A percentile compares a stretch with the other conserved stretches of the same genome.
These are phyloP conservation scores for Anas platyrhynchos DNA, from an alignment of 2,113 vertebrate genomes.

Conservation along the genomic window DNA sequence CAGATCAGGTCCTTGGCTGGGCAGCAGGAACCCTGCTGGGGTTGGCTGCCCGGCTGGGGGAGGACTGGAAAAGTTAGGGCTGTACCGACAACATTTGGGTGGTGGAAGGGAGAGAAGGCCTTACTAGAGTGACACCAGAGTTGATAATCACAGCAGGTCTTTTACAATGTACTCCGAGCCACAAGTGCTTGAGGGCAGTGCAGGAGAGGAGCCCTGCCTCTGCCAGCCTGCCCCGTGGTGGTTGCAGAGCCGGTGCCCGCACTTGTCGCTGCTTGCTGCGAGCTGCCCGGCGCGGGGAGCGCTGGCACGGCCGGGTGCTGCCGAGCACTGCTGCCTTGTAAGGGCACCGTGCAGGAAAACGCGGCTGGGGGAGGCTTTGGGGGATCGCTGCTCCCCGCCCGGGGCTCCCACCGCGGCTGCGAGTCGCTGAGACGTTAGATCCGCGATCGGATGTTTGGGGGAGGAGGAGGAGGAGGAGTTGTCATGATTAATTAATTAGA, in stretches of 20 bases:
- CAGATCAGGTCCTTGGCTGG: fast-evolving
- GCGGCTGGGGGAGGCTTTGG: not conserved
- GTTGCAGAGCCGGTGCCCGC: not conserved
- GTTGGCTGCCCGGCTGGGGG: not conserved
- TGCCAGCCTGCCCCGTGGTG: fast-evolving
- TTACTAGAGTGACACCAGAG: not conserved
- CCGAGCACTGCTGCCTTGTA: not conserved
- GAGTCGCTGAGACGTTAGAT: not conserved
- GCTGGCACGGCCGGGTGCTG: not conserved
- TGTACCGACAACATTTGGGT: not conserved
- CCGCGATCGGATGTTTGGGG: not conserved
- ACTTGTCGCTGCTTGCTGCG: not conserved
- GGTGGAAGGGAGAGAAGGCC: not conserved
- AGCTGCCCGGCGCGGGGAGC: not conserved
- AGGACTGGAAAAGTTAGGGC: not conserved
- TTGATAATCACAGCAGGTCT: not conserved
- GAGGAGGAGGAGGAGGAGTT: not conserved
- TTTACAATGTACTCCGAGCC: not conserved
- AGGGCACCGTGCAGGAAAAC: not conserved
- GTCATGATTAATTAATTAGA: constrained; percentile 15
- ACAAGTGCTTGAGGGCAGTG: not conserved
- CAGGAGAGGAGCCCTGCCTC: not conserved
- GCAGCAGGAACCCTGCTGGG: not conserved
- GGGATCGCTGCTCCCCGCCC: not conserved
- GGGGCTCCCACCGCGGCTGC: not conserved